Base-by-base conservation (phyloP, 2,797 vertebrate genomes). In the Takifugu rubripes region DNA sequence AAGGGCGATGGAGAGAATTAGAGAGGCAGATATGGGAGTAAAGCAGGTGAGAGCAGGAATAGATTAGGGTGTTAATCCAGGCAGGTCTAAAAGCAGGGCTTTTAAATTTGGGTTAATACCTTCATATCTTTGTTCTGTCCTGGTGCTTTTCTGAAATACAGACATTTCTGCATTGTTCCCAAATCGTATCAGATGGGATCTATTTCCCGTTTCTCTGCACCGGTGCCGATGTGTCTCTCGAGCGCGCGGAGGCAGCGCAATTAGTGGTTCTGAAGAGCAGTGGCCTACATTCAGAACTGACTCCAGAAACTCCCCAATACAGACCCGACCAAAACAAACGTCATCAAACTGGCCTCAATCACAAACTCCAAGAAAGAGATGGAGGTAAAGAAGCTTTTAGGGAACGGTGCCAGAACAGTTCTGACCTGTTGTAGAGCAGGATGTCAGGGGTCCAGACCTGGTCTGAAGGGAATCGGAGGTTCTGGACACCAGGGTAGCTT, bases 371-470 rank as follows among this genome's bases (percentile, higher is more conserved):
- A 24, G 16, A 14, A 14, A 12, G 36, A 14, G 12, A 29, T 4
- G 27, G 27, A 29, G 27, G 7, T 7, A 7, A 29, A 29, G 27
- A 29, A 21, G 17, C 17, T 17, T 17, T 17, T 17, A 17, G 17
- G 27, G 27, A 29, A 29, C 27, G 27, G 27, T 29, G 7, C 27
- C 6, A n/a, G 16, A 21, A 4, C 44, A 26, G 53, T 11, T 64
- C 88, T 89, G 80, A 96, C 95, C 95, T 96, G 92, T 96, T 96
- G 78, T 96, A 96, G 11, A 96, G 92, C 53, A 96, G 93, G 80
- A 96, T 95, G 79, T 96, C 94, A 27, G 95, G 95, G 0, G 94
- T 94, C 94, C 95, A 96, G 67, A 96, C 90, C 83, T 95, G 93
- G 84, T 93, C 91, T 0, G 94, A 89, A 25, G 94, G 95, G 79